Conservation (phyloP, 2,797 vertebrate genomes). For the Malacoraja senta region DNA sequence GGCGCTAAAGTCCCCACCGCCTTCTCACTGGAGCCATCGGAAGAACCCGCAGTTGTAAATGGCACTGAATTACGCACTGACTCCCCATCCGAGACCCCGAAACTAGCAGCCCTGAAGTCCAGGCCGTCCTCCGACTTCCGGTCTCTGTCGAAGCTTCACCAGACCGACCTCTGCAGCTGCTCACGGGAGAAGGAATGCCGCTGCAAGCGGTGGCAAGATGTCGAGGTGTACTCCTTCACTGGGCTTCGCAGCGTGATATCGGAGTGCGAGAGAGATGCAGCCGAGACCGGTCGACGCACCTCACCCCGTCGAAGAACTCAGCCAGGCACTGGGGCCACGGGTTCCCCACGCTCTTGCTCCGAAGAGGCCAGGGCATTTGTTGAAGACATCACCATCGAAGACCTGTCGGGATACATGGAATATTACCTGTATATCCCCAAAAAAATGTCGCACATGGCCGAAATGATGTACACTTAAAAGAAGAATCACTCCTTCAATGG, state of each 20-base stretch:
- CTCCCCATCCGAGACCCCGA: constrained; percentile 45
- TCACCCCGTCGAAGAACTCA: constrained; percentile 68
- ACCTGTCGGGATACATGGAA: constrained; percentile 95
- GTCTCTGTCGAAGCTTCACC: constrained; percentile 67
- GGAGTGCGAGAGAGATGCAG: constrained; percentile 65
- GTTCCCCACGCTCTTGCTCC: constrained; percentile 86
- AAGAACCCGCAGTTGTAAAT: constrained; percentile 40
- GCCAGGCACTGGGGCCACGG: constrained; percentile 49
- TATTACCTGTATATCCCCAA: constrained; percentile 94
- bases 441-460: constrained; percentile 99
- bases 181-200: constrained; percentile 58
- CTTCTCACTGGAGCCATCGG: constrained; percentile 49
- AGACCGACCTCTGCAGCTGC: constrained; percentile 46
- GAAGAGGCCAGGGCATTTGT: constrained; percentile 86
- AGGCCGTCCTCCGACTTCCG: constrained; percentile 73
- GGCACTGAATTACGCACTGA: constrained; percentile 46
- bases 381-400: constrained; percentile 95
- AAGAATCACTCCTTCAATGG: constrained; percentile 1
- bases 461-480: constrained; percentile 97
- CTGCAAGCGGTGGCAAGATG: constrained; percentile 70
- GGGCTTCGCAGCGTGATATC: constrained; percentile 74
- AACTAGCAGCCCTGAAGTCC: constrained; percentile 38
- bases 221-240: constrained; percentile 90
- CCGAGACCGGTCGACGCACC: constrained; percentile 57
- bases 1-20: constrained; percentile 50